Evolutionary conservation across 2,888 invertebrate species (phyloP).

Genomic region (Hedya salicella): DNA sequence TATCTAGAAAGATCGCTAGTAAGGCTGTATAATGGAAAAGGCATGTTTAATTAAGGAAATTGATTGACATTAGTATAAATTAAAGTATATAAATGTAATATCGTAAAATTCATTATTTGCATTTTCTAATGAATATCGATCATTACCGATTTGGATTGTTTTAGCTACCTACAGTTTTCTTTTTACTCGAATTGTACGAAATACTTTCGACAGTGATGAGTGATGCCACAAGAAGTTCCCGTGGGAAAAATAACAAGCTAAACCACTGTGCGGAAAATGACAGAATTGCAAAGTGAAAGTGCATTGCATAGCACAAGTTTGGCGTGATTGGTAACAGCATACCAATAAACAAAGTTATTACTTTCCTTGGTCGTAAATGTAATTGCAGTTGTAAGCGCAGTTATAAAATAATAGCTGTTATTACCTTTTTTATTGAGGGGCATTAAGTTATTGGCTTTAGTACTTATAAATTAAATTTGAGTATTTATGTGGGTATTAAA

Average conservation of each 20-base stretch:
- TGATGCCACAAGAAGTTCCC: constrained; percentile 13
- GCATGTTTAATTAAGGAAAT: too few species aligned
- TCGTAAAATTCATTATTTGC: too few species aligned
- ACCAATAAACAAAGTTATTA: constrained; percentile 23
- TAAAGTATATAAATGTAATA: too few species aligned
- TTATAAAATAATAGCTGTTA: constrained; percentile 21
- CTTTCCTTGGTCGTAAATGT: constrained; percentile 30
- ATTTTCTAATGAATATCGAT: too few species aligned
- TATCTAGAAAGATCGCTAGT: too few species aligned
- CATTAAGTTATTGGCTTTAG: neutral
- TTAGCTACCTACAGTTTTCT: too few species aligned
- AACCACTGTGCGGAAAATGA: constrained; percentile 37
- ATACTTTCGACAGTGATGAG: neutral
- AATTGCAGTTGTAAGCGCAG: constrained; percentile 7
- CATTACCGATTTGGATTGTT: too few species aligned
- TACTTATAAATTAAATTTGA: neutral
- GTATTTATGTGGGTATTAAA: neutral
- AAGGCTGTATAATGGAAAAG: too few species aligned
- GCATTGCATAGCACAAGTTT: constrained; percentile 27
- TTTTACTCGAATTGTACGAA: neutral
- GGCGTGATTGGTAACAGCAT: constrained; percentile 28
- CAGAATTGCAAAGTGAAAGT: constrained; percentile 33
- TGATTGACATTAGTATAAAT: too few species aligned
- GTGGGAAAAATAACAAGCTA: constrained; percentile 30
- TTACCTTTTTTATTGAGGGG: constrained; percentile 1